Evolutionary conservation across 2,797 vertebrate species (phyloP).

Genomic region (Diplodus puntazzo): DNA sequence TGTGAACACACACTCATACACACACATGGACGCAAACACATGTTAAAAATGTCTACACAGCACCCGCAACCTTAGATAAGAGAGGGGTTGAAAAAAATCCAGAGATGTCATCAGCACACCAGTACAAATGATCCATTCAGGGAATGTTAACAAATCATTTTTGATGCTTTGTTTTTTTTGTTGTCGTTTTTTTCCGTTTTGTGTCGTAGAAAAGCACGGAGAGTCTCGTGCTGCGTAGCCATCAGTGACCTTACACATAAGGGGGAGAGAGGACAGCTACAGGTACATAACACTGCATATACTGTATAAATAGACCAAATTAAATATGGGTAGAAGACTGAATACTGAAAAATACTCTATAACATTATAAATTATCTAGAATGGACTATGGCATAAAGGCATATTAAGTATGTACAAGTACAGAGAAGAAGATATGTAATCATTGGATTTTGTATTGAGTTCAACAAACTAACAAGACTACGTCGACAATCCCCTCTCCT

Average conservation of each 20-base stretch:
- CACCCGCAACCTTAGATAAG: conserved; percentile 54
- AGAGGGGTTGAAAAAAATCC: conserved; percentile 46
- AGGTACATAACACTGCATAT: conserved; percentile 92
- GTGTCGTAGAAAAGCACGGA: conserved; percentile 68
- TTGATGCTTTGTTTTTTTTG: conserved; percentile 17
- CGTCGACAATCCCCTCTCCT: conserved; percentile 66
- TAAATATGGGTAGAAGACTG: conserved; percentile 95
- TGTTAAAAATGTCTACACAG: conserved; percentile 58
- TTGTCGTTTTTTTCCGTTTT: conserved; percentile 6
- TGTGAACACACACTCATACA: conserved; percentile 52
- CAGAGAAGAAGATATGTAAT: conserved; percentile 72
- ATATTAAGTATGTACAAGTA: conserved; percentile 83
- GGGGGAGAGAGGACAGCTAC: conserved; percentile 60
- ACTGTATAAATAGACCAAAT: conserved; percentile 92
- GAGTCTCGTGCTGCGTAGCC: conserved; percentile 62
- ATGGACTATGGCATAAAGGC: conserved; percentile 77
- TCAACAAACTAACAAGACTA: conserved; percentile 68
- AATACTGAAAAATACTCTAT: conserved; percentile 94
- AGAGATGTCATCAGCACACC: conserved; percentile 65
- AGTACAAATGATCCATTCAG: conserved; percentile 74
- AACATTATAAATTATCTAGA: conserved; percentile 87
- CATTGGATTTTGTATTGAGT: conserved; percentile 69
- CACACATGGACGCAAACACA: conserved; percentile 39
- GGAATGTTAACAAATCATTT: conserved; percentile 83
- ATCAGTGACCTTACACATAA: conserved; percentile 75